These are phyloP conservation scores for Platyrinchus mystaceus DNA, from an alignment of 2,797 vertebrate species.

Conservation along the genomic window DNA sequence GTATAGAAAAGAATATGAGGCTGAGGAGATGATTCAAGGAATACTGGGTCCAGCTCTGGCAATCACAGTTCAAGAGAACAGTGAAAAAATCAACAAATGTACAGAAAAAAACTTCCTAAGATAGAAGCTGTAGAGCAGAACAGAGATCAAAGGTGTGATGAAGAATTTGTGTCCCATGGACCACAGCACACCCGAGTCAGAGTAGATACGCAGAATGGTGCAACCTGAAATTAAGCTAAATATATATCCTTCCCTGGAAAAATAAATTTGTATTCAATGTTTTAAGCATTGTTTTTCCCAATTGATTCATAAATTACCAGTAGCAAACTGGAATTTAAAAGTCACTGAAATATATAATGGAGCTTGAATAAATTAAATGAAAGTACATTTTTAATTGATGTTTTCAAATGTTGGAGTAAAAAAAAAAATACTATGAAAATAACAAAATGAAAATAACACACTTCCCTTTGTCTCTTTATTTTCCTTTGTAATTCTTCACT, in stretches of 20 bases:
- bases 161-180: not conserved
- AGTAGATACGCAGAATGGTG: accelerated
- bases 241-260: not conserved
- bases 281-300: not conserved
- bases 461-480: not conserved
- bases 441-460: not conserved
- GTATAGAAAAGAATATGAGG: not conserved
- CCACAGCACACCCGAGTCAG: not conserved
- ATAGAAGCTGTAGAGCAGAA: not conserved
- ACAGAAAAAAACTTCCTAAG: not conserved
- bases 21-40: not conserved
- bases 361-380: not conserved
- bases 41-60: not conserved
- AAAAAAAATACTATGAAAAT: not conserved
- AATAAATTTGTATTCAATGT: not conserved
- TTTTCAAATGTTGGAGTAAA: not conserved
- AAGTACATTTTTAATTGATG: not conserved
- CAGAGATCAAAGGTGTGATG: not conserved
- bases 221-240: not conserved
- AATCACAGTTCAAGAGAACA: not conserved
- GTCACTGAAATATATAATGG: not conserved
- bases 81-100: not conserved
- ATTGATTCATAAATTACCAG: not conserved
- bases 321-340: not conserved
- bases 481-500: not conserved